Conservation (phyloP, 2,888 invertebrate species). For the Amorpha juglandis region DNA sequence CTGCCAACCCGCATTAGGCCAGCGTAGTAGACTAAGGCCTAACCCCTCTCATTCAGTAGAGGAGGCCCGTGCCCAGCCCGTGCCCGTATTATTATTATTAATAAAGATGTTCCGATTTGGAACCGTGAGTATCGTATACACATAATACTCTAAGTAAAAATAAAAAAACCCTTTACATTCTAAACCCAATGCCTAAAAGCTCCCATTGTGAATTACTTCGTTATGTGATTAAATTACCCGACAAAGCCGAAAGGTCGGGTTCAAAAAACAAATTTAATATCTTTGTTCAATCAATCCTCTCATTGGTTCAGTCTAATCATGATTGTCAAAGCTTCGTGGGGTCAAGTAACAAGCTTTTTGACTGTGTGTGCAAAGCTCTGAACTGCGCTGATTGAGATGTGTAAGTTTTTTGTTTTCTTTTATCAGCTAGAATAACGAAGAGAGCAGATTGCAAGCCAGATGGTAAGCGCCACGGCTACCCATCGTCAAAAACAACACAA, state of each 20-base stretch:
- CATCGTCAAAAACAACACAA: too few relatives aligned
- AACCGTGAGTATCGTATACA: not conserved
- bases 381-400: not conserved
- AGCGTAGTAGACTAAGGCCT: too few relatives aligned
- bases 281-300: constrained; percentile 46
- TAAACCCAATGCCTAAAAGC: not conserved
- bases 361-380: not conserved
- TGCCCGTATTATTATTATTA: too few relatives aligned
- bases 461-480: too few relatives aligned
- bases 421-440: too few relatives aligned
- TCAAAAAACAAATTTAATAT: constrained; percentile 36
- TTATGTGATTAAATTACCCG: not conserved
- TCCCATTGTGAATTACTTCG: constrained; percentile 4
- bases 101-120: too few relatives aligned
- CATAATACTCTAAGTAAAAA: not conserved
- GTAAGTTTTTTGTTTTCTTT: not conserved
- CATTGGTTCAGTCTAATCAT: constrained; percentile 30
- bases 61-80: too few relatives aligned
- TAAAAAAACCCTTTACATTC: not conserved
- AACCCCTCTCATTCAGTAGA: too few relatives aligned
- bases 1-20: too few relatives aligned
- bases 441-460: too few relatives aligned
- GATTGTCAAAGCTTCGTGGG: constrained; percentile 16
- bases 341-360: constrained; percentile 14
- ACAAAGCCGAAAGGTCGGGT: not conserved